Conservation (phyloP, 2,888 invertebrate species). For the Calliopum simillimum region DNA sequence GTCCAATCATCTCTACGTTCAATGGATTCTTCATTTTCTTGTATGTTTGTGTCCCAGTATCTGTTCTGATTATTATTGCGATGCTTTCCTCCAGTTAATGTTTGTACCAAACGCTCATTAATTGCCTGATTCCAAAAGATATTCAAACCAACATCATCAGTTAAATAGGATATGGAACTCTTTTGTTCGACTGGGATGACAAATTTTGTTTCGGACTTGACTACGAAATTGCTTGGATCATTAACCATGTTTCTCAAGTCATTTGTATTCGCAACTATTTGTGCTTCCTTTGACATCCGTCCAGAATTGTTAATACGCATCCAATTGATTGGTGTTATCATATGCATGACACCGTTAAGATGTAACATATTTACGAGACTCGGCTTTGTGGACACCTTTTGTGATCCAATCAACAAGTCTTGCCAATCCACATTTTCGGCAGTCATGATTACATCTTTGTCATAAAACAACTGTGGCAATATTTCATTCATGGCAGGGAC, state of each 20-base stretch:
- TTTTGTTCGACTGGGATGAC: constrained; percentile 34
- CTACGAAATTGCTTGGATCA: not conserved
- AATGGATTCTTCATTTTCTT: not conserved
- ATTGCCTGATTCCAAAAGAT: constrained; percentile 51
- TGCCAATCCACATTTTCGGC: constrained; percentile 50
- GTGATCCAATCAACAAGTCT: constrained; percentile 38
- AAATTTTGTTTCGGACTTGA: constrained; percentile 29
- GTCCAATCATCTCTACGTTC: not conserved
- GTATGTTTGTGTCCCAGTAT: not conserved
- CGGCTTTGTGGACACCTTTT: constrained; percentile 18
- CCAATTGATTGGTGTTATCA: constrained; percentile 4
- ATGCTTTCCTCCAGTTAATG: constrained; percentile 14
- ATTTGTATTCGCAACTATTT: not conserved
- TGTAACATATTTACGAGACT: constrained; percentile 35
- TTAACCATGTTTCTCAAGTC: not conserved
- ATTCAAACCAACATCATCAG: constrained; percentile 49
- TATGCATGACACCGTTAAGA: constrained; percentile 12
- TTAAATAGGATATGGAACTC: constrained; percentile 37
- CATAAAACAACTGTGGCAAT: constrained; percentile 80
- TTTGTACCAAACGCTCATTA: constrained; percentile 43
- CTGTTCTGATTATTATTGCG: not conserved
- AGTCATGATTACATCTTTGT: constrained; percentile 55
- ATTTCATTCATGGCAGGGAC: constrained; percentile 82
- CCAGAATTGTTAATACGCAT: constrained; percentile 23
- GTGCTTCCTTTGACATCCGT: not conserved